phyloP scores from a whole-genome alignment of 2,888 invertebrate genomes.

The Prosopocoilus inquinatus region DNA sequence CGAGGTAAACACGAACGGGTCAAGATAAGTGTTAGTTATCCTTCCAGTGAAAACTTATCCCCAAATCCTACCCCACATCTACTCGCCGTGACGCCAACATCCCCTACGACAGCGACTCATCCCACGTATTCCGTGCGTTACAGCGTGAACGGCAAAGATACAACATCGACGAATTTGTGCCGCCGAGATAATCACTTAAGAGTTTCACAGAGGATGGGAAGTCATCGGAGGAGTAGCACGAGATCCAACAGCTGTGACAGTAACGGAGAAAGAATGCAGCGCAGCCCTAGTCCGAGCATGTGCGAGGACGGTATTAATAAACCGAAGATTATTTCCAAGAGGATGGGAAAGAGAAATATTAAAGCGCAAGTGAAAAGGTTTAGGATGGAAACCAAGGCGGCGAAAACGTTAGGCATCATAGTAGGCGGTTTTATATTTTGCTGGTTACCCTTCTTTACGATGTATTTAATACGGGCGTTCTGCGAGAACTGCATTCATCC shows the following conservation, averaged over 20 bases:
- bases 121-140: slow-evolving; percentile 67
- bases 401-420: slow-evolving; percentile 94
- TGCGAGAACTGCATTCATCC: slow-evolving; percentile 82
- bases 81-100: slow-evolving; percentile 47
- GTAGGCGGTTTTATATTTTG: slow-evolving; percentile 96
- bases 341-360: slow-evolving; percentile 86
- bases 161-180: slow-evolving; percentile 53
- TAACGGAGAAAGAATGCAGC: slow-evolving; percentile 35
- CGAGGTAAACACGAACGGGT: slow-evolving; percentile 72
- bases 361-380: slow-evolving; percentile 84
- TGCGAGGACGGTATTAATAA: slow-evolving; percentile 41
- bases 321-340: slow-evolving; percentile 54
- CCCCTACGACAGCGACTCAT: slow-evolving; percentile 42
- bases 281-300: slow-evolving; percentile 51
- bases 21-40: slow-evolving; percentile 83
- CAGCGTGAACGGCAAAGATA: slow-evolving; percentile 63
- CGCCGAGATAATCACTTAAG: slow-evolving; percentile 59
- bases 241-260: slow-evolving; percentile 56
- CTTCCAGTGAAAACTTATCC: slow-evolving; percentile 67
- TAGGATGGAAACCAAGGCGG: slow-evolving; percentile 94
- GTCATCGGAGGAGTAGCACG: slow-evolving; percentile 33
- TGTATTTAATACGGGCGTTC: slow-evolving; percentile 88
- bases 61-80: slow-evolving; percentile 41
- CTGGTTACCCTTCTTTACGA: slow-evolving; percentile 96
- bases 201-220: slow-evolving; percentile 47